Percentiles rank a stretch among this genome's conserved stretches.
These are phyloP conservation scores for Kradibia gibbosae DNA, from an alignment of 1,140 invertebrate species.

Conservation along the genomic window DNA sequence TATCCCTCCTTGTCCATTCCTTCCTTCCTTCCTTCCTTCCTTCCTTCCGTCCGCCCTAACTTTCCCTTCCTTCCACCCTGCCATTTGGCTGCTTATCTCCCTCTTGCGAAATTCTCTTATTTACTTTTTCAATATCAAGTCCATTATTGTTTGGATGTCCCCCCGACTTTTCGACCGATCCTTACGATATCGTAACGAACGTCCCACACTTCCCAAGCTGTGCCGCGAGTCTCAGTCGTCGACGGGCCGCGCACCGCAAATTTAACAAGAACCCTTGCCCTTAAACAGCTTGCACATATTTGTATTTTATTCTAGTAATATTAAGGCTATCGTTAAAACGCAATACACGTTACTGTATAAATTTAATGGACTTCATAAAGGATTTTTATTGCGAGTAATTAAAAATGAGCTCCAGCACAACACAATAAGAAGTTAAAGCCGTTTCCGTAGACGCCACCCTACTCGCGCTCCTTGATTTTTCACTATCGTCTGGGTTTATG, in stretches of 20 bases:
- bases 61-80: constrained; percentile 18
- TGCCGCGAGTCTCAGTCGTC: constrained; percentile 19
- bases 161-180: background rate
- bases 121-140: background rate
- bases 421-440: constrained; percentile 12
- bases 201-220: constrained; percentile 38
- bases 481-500: background rate
- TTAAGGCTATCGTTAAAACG: background rate
- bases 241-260: background rate
- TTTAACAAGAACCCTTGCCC: constrained; percentile 21
- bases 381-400: constrained; percentile 11
- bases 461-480: background rate
- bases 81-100: background rate
- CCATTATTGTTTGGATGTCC: background rate
- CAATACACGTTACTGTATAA: background rate
- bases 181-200: constrained; percentile 34
- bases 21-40: background rate
- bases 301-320: constrained; percentile 4
- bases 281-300: background rate
- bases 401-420: constrained; percentile 12
- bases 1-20: background rate
- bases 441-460: background rate
- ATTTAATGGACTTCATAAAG: constrained; percentile 22
- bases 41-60: background rate
- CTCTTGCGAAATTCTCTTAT: background rate